Evolutionary conservation across 2,888 invertebrate species (phyloP), one percentile per base, ranked within the genome.

Genomic region (Mellilla xanthometata): DNA sequence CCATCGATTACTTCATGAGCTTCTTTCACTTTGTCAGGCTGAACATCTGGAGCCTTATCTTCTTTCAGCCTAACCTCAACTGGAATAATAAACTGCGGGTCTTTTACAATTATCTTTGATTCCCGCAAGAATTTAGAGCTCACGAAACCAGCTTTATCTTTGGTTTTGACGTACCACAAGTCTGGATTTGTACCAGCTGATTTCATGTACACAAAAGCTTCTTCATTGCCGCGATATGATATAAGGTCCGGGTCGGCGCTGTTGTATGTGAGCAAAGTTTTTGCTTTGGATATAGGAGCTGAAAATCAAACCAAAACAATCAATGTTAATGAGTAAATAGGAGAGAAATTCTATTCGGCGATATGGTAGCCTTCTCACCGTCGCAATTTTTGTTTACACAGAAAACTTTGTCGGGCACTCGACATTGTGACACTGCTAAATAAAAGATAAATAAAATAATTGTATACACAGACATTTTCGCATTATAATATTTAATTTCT

Each of bases 341-440:
- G 46, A 39, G 52, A 39, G 38, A 47, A 52, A 42, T 40, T 33
- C 30, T n/a, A 56, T 36, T 43, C 49, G 40, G 52, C 52, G 45
- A 39, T 49, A 39, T 52, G 29, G 47, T 47, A 49, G 42, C 39
- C 30, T 44, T 73, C 80, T 81, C 87, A 95, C 95, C 91, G 80
- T 91, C 90, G 80, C 95, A 95, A 72, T 92, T 80, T 75, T 89
- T 79, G 84, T 95, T 93, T 60, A 88, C 93, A 91, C 95, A 95
- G 69, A 91, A 82, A 66, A 94, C 91, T 80, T 93, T 92, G 72
- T 94, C 92, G 41, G 94, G 93, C 65, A 93, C 82, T 79, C 85
- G 78, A 68, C 89, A 80, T 45, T 81, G 66, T 56, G 72, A 72
- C 45, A 72, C 55, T 54, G 77, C 68, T 51, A 85, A 64, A 60